These are phyloP conservation scores for Nomada flava DNA, from an alignment of 2,888 invertebrate genomes.

Conservation along the genomic window DNA sequence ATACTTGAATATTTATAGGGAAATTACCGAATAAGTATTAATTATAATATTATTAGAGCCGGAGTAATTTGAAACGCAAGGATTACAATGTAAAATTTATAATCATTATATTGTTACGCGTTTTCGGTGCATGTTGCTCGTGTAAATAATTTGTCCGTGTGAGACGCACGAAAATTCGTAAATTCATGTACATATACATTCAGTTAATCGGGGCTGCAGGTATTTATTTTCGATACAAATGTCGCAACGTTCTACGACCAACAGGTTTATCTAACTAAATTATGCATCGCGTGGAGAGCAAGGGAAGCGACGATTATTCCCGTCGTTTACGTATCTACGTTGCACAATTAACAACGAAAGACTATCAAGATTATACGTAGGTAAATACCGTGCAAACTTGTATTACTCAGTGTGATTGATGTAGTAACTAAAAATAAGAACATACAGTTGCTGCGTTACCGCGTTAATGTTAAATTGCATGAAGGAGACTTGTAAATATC, in stretches of 20 bases:
- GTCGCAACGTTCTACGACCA: neutral
- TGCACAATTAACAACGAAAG: conserved; percentile 21
- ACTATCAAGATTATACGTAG: neutral
- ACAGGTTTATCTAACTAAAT: conserved; percentile 2
- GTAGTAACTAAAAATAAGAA: neutral
- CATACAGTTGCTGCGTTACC: too few species aligned
- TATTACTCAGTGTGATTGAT: neutral
- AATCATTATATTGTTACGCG: too few species aligned
- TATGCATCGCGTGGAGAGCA: neutral
- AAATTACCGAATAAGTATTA: too few species aligned
- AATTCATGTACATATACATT: neutral
- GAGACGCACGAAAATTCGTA: neutral
- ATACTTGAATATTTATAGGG: too few species aligned
- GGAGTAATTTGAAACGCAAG: too few species aligned
- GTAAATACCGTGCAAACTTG: neutral
- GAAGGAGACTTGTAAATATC: conserved; percentile 8
- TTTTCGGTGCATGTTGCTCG: too few species aligned
- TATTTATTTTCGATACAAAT: conserved; percentile 1
- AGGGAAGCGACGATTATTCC: neutral
- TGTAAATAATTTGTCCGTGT: neutral
- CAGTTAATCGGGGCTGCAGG: neutral
- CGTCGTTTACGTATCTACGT: neutral
- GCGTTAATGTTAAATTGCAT: neutral
- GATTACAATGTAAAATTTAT: too few species aligned
- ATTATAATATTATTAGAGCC: too few species aligned